These are phyloP conservation scores for Zaprionus africanus DNA, from an alignment of 1,140 invertebrate species.

Conservation along the genomic window DNA sequence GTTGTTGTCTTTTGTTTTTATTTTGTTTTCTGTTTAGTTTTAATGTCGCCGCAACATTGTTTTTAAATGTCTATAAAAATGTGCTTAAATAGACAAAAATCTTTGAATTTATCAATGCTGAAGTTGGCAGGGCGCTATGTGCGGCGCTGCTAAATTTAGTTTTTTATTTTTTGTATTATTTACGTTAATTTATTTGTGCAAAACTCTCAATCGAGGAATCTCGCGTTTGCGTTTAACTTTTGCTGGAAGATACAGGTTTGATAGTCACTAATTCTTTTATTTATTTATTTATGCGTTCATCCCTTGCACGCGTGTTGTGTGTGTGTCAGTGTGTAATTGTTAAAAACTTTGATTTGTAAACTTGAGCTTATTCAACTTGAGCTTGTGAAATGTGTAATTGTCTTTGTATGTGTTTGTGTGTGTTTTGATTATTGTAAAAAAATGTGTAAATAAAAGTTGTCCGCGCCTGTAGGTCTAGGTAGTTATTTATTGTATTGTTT, in stretches of 20 bases:
- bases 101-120: conserved; percentile 63
- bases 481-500: conserved; percentile 74
- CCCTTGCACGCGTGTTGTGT: conserved; percentile 31
- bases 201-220: conserved; percentile 67
- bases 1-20: conserved; percentile 11
- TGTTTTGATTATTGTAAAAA: conserved; percentile 70
- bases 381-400: conserved; percentile 30
- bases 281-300: conserved; percentile 74
- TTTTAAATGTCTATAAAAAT: conserved; percentile 80
- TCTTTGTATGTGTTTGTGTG: conserved; percentile 28
- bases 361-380: conserved; percentile 35
- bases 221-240: conserved; percentile 78
- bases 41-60: conserved; percentile 41
- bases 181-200: conserved; percentile 58
- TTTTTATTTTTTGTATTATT: conserved; percentile 52
- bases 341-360: conserved; percentile 63
- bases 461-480: conserved; percentile 57
- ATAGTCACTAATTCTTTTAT: conserved; percentile 84
- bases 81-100: conserved; percentile 83
- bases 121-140: conserved; percentile 32
- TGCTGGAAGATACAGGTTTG: conserved; percentile 84
- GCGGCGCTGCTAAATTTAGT: conserved; percentile 44
- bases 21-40: conserved; percentile 32
- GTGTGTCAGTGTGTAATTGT: conserved; percentile 48
- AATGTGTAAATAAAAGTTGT: conserved; percentile 79